Evolutionary conservation across 2,797 vertebrate species (phyloP), one percentile per base, ranked within the genome.

Genomic region (Triplophysa bombifrons): DNA sequence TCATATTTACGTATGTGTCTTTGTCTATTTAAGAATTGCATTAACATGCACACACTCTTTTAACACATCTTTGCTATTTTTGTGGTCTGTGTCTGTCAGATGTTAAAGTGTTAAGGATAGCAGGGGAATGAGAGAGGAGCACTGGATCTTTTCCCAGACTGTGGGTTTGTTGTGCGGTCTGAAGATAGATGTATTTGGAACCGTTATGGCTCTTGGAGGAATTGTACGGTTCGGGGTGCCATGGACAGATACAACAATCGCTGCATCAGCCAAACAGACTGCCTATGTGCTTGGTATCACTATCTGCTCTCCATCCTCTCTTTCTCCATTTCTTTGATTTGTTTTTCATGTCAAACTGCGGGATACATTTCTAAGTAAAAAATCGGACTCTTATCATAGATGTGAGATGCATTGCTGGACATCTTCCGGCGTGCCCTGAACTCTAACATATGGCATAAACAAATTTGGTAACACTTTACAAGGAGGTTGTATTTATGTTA

Each of bases 121-220:
- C 67, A 53, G 67, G 30, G 41, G 34, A 69, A 41, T 17, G 41
- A 78, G 75, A 22, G 72, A 38, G 66, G 16, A 74, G 67, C 66
- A 61, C 53, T 78, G 81, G 78, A 72, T 14, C 20, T 74, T 51
- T 66, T 83, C 78, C 72, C 81, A 74, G 74, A 83, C 30, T 5
- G 50, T 38, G 64, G 56, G 63, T 30, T 72, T 81, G 76, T 58
- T 76, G 72, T 51, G 72, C 65, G 7, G 56, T 20, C 63, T 70
- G 63, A 80, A 79, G 68, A 83, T 66, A 71, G 76, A 83, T 58
- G 58, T 30, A 10, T 63, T 80, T 81, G 82, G 76, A 79, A 80
- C 16, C 1, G 56, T 16, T 66, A 64, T 2, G 30, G 65, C 58
- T 80, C 70, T 14, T 22, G 19, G 61, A 67, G 70, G 63, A 73